A percentile compares a stretch with the other conserved stretches of the same genome.
phyloP scores from a whole-genome alignment of 2,888 invertebrate genomes.

The Tuberolachnus salignus region DNA sequence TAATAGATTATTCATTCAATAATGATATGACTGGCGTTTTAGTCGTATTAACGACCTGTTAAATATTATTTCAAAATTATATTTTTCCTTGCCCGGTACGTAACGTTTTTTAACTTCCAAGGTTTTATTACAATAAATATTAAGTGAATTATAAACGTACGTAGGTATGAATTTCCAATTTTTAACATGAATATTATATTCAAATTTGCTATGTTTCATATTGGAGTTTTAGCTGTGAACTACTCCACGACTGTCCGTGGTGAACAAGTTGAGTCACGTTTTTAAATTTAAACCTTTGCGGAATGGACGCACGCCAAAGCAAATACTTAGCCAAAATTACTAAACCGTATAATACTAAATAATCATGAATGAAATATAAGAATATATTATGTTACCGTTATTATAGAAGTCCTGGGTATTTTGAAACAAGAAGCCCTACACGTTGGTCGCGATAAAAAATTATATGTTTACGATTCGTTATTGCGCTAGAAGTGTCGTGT shows the following conservation, averaged over 20 bases:
- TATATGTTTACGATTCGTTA: conserved; percentile 9
- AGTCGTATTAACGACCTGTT: conserved; percentile 2
- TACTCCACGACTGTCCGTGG: neutral
- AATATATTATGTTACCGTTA: too few relatives aligned
- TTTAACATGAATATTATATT: neutral
- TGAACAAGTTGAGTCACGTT: conserved; percentile 35
- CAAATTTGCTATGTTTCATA: conserved; percentile 17
- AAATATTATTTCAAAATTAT: conserved; percentile 11
- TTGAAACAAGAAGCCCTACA: conserved; percentile 29
- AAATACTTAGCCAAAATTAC: conserved; percentile 33
- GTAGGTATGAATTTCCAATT: neutral
- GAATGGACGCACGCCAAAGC: conserved; percentile 43
- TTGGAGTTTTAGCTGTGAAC: neutral
- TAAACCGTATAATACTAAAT: conserved; percentile 4
- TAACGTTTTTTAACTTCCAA: neutral
- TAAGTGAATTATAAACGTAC: neutral
- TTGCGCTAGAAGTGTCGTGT: conserved; percentile 21
- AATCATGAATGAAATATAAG: conserved; percentile 54
- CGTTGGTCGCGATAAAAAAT: conserved; percentile 15
- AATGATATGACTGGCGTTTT: conserved; percentile 6
- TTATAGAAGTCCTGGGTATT: conserved; percentile 1
- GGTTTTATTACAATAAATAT: neutral
- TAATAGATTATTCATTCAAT: conserved; percentile 40
- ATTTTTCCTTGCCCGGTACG: neutral
- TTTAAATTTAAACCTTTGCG: conserved; percentile 44